Base-by-base conservation (phyloP, 2,888 invertebrate genomes). In the Himalopsyche kuldschensis region DNA sequence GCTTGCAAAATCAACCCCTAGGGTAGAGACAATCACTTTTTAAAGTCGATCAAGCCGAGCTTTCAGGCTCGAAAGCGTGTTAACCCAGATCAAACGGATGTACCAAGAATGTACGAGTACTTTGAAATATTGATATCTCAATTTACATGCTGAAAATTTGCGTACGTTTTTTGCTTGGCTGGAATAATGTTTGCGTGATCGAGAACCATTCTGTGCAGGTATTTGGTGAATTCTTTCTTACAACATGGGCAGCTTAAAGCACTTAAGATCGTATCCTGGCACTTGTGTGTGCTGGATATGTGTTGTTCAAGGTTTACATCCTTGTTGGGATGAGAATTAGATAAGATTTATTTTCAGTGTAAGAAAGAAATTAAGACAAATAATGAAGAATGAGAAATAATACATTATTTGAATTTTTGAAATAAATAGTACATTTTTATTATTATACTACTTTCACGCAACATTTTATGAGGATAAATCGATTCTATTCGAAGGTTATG, bases 91-190 rank as follows among this genome's bases (percentile, higher is more conserved):
- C 27, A 69, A 69, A 27, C 24, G 69, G 15, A 69, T 69, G 27
- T 27, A 69, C 69, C 15, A 27, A 69, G 30, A 30, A n/a, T 30
- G 69, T 69, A 27, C 27, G 11, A 27, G 69, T 69, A 30, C 81
- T 35, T 55, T 47, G 27, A 24, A 79, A 75, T 76, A 83, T 78
- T 83, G 83, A 83, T 83, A 83, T 83, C 83, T 83, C 83, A 83
- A 83, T 83, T 83, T 83, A 69, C 69, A 78, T 41, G 83, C 20
- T 79, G 83, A 48, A 81, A 77, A 77, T 81, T 78, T 63, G 35
- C 63, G 75, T 41, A 76, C 32, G 17, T 31, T 76, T 76, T 77
- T 32, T 32, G 77, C 17, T n/a, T 77, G 32, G 27, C 4, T 27
- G 27, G 69, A 27, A 69, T 69, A 69, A 69, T 27, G 69, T 69